Evolutionary conservation across 1,140 invertebrate genomes (phyloP).

Genomic region (Planococcus citri): DNA sequence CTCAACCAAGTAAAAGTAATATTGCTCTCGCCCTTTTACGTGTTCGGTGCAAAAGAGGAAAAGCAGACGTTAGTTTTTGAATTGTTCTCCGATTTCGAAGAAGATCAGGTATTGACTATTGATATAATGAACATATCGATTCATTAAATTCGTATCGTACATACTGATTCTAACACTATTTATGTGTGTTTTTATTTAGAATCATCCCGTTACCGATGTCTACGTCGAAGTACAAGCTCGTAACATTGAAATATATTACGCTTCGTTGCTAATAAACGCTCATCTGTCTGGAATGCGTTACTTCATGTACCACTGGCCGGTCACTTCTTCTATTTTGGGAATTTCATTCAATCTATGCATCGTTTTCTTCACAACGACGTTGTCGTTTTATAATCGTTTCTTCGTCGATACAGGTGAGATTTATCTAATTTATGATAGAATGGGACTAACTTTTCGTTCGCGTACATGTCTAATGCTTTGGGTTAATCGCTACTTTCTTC

Average conservation of each 20-base stretch:
- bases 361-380: conserved; percentile 39
- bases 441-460: no score
- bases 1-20: conserved; percentile 56
- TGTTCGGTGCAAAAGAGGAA: conserved; percentile 63
- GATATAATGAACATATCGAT: no score
- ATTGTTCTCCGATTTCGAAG: conserved; percentile 68
- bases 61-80: conserved; percentile 64
- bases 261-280: conserved; percentile 63
- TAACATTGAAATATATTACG: conserved; percentile 65
- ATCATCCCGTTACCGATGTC: conserved; percentile 62
- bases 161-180: background rate
- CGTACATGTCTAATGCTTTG: no score
- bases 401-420: background rate
- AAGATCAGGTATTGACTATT: conserved; percentile 67
- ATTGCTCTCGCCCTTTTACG: conserved; percentile 54
- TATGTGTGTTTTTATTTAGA: conserved; percentile 37
- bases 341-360: conserved; percentile 72
- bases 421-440: no score
- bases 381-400: background rate
- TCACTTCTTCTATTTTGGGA: conserved; percentile 59
- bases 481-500: no score
- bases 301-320: conserved; percentile 78
- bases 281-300: conserved; percentile 74
- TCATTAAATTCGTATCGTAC: background rate
- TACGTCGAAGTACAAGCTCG: conserved; percentile 66